Evolutionary conservation across 2,113 vertebrate species (phyloP).

Genomic region (Vicugna pacos): DNA sequence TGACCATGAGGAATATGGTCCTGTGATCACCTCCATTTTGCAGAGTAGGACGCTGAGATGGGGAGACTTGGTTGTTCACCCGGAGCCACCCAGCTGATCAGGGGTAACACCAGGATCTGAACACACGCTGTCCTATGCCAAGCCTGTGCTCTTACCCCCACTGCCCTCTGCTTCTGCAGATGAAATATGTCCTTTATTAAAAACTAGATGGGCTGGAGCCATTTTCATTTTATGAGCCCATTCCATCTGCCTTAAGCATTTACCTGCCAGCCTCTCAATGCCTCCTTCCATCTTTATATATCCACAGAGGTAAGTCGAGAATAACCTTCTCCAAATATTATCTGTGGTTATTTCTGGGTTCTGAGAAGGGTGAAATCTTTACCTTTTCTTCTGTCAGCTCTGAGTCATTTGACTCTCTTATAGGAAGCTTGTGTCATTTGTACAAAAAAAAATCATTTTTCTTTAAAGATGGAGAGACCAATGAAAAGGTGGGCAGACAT

Average conservation of each 20-base stretch:
- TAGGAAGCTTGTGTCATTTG: background rate
- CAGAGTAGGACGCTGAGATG: background rate
- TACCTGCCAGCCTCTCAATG: background rate
- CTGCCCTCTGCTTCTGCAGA: background rate
- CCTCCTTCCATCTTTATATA: background rate
- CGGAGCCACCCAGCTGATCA: no score
- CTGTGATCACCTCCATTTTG: no score
- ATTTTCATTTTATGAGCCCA: background rate
- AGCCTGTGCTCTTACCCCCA: no score
- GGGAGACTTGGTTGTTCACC: fast-evolving
- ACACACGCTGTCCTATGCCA: fast-evolving
- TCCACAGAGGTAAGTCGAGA: background rate
- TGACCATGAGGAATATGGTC: fast-evolving
- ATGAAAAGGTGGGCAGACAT: background rate
- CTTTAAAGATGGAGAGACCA: background rate
- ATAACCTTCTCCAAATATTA: background rate
- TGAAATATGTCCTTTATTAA: background rate
- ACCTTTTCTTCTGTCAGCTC: background rate
- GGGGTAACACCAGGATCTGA: fast-evolving
- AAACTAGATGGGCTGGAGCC: background rate
- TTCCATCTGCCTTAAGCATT: background rate
- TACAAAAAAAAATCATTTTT: background rate
- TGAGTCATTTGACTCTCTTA: background rate
- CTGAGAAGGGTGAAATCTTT: background rate
- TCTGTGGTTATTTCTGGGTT: background rate